Percentiles rank a stretch among this genome's conserved stretches.
These are phyloP conservation scores for Phocides pigmalion DNA, from an alignment of 1,140 invertebrate species.

Conservation along the genomic window DNA sequence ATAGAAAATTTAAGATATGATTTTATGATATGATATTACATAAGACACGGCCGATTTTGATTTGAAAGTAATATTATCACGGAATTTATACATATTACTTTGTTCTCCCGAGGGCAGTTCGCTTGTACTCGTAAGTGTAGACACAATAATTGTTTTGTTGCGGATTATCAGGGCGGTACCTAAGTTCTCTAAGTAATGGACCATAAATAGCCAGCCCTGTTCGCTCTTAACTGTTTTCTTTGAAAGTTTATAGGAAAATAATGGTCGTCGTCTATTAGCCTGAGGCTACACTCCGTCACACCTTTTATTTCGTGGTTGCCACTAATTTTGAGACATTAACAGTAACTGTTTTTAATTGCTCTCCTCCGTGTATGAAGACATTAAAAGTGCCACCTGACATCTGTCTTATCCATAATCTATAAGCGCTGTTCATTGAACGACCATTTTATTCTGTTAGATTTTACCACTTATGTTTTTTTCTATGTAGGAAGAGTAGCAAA, in stretches of 20 bases:
- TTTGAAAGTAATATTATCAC: too few relatives aligned
- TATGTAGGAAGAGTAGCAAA: too few relatives aligned
- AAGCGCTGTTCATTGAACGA: not conserved
- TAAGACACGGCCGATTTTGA: too few relatives aligned
- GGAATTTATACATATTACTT: too few relatives aligned
- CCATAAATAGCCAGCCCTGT: not conserved
- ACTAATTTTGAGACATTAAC: slow-evolving; percentile 23
- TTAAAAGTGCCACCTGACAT: slow-evolving; percentile 28
- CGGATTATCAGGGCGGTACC: too few relatives aligned
- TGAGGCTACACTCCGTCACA: slow-evolving; percentile 6
- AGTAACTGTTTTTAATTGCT: slow-evolving; percentile 31
- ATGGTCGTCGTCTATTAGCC: not conserved
- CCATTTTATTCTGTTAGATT: too few relatives aligned
- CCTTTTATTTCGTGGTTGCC: slow-evolving; percentile 13
- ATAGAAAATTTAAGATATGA: too few relatives aligned
- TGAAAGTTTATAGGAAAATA: not conserved
- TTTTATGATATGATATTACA: too few relatives aligned
- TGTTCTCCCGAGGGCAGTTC: too few relatives aligned
- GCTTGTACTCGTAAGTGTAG: too few relatives aligned
- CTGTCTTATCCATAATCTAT: slow-evolving; percentile 4
- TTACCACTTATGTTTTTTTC: too few relatives aligned
- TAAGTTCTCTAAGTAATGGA: not conserved
- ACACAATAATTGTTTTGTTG: too few relatives aligned
- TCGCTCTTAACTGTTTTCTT: not conserved
- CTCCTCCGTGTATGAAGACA: slow-evolving; percentile 20